Evolutionary conservation across 2,888 invertebrate genomes (phyloP).

Genomic region (Sinhomidia bicolor): DNA sequence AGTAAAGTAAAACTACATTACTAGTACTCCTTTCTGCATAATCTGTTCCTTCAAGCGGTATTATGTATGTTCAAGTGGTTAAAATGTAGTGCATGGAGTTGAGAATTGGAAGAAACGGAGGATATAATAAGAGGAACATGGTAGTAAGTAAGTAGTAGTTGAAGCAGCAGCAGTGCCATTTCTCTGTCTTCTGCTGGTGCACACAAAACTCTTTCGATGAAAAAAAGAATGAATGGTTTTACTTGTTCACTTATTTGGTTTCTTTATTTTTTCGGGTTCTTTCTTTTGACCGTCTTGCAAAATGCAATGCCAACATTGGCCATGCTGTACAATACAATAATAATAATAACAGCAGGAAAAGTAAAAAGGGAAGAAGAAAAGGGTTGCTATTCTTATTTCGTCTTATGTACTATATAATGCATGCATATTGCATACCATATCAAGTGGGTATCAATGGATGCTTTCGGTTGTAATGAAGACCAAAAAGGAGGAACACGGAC

Average conservation of each 20-base stretch:
- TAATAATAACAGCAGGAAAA: neutral
- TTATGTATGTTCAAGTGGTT: neutral
- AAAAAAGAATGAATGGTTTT: constrained; percentile 32
- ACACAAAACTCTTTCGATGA: neutral
- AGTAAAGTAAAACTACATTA: neutral
- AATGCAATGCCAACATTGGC: neutral
- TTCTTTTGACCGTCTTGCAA: neutral
- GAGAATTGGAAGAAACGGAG: too few relatives aligned
- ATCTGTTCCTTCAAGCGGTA: constrained; percentile 14
- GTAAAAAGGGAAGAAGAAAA: constrained; percentile 17
- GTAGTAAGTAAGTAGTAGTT: too few relatives aligned
- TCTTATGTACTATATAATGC: constrained; percentile 1
- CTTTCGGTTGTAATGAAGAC: too few relatives aligned
- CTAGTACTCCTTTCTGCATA: constrained; percentile 49
- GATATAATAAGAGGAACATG: too few relatives aligned
- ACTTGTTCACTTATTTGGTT: neutral
- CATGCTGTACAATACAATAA: constrained; percentile 7
- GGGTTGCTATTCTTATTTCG: neutral
- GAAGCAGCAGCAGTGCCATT: neutral
- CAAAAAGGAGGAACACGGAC: too few relatives aligned
- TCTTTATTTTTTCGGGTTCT: too few relatives aligned
- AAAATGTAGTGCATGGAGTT: too few relatives aligned
- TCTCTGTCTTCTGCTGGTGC: neutral
- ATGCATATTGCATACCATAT: constrained; percentile 46
- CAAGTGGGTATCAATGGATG: constrained; percentile 2